phyloP scores from a whole-genome alignment of 2,888 invertebrate genomes.

The Bugulina stolonifera region DNA sequence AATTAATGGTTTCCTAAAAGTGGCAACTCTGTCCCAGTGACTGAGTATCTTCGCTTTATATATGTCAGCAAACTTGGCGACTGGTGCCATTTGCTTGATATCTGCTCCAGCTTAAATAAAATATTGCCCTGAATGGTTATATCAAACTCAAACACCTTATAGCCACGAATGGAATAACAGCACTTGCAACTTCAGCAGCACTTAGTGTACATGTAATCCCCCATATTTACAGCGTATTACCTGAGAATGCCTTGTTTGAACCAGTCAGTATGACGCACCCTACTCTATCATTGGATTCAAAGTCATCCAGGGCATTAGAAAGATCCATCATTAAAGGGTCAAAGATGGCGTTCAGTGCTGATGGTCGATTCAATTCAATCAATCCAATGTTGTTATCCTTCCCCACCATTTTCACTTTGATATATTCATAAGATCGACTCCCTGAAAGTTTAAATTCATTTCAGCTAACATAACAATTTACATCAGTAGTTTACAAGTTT shows the following conservation, averaged over 20 bases:
- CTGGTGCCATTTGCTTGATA: conserved; percentile 67
- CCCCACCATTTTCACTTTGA: conserved; percentile 74
- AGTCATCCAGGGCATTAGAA: conserved; percentile 36
- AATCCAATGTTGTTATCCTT: conserved; percentile 83
- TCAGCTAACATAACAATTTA: too few relatives aligned
- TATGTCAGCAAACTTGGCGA: conserved; percentile 63
- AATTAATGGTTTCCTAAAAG: conserved; percentile 81
- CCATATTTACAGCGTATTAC: too few relatives aligned
- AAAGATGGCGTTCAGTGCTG: conserved; percentile 91
- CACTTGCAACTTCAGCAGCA: too few relatives aligned
- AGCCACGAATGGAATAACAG: too few relatives aligned
- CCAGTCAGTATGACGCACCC: conserved; percentile 90
- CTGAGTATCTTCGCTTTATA: conserved; percentile 69
- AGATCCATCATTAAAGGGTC: conserved; percentile 81
- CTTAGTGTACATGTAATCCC: too few relatives aligned
- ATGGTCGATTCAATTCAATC: conserved; percentile 86
- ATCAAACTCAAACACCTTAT: too few relatives aligned
- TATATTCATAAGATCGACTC: conserved; percentile 76
- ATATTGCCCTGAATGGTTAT: too few relatives aligned
- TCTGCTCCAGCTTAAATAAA: conserved; percentile 78
- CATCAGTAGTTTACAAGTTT: too few relatives aligned
- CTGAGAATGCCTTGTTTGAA: conserved; percentile 67
- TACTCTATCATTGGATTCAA: conserved; percentile 41
- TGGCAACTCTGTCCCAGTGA: conserved; percentile 75
- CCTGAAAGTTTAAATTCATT: too few relatives aligned